Conservation (phyloP, 2,888 invertebrate species). For the Cylindroiulus punctatus region DNA sequence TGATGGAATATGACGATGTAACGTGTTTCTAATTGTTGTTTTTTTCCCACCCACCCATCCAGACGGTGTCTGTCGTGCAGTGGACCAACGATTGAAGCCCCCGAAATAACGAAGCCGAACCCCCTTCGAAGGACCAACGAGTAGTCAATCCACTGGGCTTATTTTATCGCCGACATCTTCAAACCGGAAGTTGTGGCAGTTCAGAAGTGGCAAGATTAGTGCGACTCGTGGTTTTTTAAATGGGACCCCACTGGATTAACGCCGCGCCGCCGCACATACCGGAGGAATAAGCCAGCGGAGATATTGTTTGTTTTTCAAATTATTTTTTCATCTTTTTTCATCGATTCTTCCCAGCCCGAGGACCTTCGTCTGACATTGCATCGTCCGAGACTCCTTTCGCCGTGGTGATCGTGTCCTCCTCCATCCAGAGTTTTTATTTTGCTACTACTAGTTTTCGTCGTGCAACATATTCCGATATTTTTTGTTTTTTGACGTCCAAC, state of each 20-base stretch:
- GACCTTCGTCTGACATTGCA: no score
- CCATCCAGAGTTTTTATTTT: background rate
- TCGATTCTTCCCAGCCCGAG: background rate
- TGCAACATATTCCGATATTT: background rate
- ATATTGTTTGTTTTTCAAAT: background rate
- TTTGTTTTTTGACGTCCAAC: background rate
- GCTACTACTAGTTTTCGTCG: background rate
- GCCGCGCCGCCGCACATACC: background rate
- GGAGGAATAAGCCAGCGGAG: constrained; percentile 32
- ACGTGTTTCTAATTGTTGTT: background rate
- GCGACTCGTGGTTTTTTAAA: background rate
- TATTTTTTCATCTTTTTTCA: background rate
- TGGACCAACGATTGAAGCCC: constrained; percentile 47
- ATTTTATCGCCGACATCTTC: background rate
- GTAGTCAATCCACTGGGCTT: background rate
- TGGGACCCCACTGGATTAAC: no score
- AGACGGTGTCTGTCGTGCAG: constrained; percentile 10
- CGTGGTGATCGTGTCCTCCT: constrained; percentile 5
- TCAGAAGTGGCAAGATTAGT: background rate
- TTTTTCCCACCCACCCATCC: background rate
- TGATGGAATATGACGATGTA: no score
- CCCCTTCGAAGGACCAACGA: constrained; percentile 31
- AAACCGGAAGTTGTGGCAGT: background rate
- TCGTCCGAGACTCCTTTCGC: background rate
- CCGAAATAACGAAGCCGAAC: constrained; percentile 43